Conservation (phyloP, 2,888 invertebrate species). For the Drosophila neotestacea region DNA sequence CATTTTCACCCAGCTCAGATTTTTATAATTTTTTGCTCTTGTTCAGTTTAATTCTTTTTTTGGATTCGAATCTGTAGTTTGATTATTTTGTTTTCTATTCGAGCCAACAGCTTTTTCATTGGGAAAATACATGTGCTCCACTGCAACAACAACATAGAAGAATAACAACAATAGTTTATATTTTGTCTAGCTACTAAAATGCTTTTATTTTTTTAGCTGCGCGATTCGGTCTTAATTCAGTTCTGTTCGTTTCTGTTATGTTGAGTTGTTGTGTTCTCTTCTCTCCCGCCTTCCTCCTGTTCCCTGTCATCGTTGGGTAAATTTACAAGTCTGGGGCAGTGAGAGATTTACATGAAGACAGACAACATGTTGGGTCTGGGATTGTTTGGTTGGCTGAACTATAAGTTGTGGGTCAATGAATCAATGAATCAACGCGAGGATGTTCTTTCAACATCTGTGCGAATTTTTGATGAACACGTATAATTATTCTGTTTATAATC, state of each 20-base stretch:
- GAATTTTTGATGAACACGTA: conserved; percentile 35
- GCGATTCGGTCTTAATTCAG: conserved; percentile 53
- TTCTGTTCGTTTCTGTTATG: conserved; percentile 40
- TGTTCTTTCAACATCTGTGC: conserved; percentile 63
- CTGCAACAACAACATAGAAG: conserved; percentile 39
- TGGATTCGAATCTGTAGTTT: conserved; percentile 53
- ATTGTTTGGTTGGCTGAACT: conserved; percentile 42
- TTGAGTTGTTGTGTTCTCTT: conserved; percentile 22
- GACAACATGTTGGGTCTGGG: conserved; percentile 37
- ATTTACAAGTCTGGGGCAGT: conserved; percentile 69
- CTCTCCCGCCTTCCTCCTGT: conserved; percentile 18
- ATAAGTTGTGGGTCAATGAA: conserved; percentile 70
- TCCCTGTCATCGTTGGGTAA: conserved; percentile 56
- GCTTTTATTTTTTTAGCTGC: conserved; percentile 68
- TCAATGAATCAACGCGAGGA: conserved; percentile 62
- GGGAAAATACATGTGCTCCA: conserved; percentile 58
- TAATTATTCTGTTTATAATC: conserved; percentile 2
- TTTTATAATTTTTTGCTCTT: conserved; percentile 38
- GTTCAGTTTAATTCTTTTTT: conserved; percentile 36
- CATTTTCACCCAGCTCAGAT: not conserved
- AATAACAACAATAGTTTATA: conserved; percentile 51
- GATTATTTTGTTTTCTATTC: conserved; percentile 64
- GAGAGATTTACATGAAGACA: conserved; percentile 62
- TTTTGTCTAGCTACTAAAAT: conserved; percentile 35
- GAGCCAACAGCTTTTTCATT: conserved; percentile 64